phyloP scores from a whole-genome alignment of 2,113 vertebrate genomes.

The Paramisgurnus dabryanus region DNA sequence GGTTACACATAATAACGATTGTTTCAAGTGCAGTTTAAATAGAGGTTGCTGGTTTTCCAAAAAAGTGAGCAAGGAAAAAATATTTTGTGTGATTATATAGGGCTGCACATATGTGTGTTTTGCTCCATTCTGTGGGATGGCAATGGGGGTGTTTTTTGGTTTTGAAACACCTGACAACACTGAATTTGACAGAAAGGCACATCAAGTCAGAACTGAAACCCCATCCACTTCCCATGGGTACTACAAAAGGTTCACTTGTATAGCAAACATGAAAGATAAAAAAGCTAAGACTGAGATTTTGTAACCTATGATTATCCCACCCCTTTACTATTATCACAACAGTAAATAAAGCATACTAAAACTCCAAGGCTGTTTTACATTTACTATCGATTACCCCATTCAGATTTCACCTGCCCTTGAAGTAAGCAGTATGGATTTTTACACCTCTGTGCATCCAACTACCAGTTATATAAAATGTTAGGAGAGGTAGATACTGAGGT shows the following conservation, averaged over 20 bases:
- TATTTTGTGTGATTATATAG: slow-evolving; percentile 33
- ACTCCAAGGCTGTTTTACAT: not conserved
- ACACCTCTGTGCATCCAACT: not conserved
- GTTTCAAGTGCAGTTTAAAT: slow-evolving; percentile 15
- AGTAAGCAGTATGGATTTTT: not conserved
- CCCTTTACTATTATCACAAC: not conserved
- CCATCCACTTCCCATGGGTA: not conserved
- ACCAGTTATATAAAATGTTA: not conserved
- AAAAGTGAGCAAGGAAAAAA: no score
- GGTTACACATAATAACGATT: not conserved
- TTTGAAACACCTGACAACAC: not conserved
- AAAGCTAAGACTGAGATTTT: slow-evolving; percentile 11
- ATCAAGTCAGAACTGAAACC: slow-evolving; percentile 60
- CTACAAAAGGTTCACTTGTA: not conserved
- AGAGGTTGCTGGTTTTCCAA: slow-evolving; percentile 38
- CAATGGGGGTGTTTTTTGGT: not conserved
- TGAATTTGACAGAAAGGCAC: slow-evolving; percentile 82
- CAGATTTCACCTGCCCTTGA: not conserved
- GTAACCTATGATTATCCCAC: not conserved
- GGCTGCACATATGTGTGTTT: slow-evolving; percentile 20
- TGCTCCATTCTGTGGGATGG: slow-evolving; percentile 35
- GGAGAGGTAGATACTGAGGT: not conserved
- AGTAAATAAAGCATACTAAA: not conserved
- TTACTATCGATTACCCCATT: not conserved
- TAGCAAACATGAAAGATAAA: slow-evolving; percentile 17